Base-by-base conservation (phyloP, 2,888 invertebrate genomes). In the Sarcophaga subvicina region DNA sequence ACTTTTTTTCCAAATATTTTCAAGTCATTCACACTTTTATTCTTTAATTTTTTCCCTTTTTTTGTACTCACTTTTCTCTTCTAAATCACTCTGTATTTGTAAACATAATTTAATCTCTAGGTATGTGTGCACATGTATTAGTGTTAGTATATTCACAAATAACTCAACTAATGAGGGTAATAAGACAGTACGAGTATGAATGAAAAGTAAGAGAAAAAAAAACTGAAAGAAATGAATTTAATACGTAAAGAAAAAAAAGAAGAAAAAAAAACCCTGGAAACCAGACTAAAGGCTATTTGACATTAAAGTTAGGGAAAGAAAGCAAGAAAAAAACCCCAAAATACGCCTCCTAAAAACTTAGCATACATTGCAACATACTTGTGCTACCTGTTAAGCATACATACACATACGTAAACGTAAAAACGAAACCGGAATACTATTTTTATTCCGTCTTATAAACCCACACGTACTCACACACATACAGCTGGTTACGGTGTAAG, bases 151-250 rank as follows among this genome's bases (percentile, higher is more conserved):
- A 73, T 79, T 79, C 62, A 76, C 82, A 82, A 79, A 82, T 83
- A 72, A 83, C 77, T 77, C 77, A 83, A 80, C 83, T 83, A 83
- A 86, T 83, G 73, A 86, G 80, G 73, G 73, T 78, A 81, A 83
- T 80, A 83, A 81, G 75, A 78, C 60, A 80, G 70, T 66, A 47
- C 27, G 20, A 80, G 70, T 66, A 47, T 49, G 20, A 37, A 27
- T 25, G 4, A 25, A 45, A 47, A 63, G 63, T 0, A 37, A 0
- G 37, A 5, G 37, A 27, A 4, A 27, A 47, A 66, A 25, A 25
- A 63, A 37, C 27, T 49, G 45, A 81, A 49, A 4, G 27, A 37
- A 37, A 49, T 70, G 25, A 17, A 72, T 64, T 86, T 63, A 80
- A 83, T 72, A 69, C 22, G 14, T 0, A 2, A 49, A 49, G 14